Evolutionary conservation across 2,113 vertebrate genomes (phyloP), one percentile per base, ranked within the genome.

Genomic region (Gymnogyps californianus): DNA sequence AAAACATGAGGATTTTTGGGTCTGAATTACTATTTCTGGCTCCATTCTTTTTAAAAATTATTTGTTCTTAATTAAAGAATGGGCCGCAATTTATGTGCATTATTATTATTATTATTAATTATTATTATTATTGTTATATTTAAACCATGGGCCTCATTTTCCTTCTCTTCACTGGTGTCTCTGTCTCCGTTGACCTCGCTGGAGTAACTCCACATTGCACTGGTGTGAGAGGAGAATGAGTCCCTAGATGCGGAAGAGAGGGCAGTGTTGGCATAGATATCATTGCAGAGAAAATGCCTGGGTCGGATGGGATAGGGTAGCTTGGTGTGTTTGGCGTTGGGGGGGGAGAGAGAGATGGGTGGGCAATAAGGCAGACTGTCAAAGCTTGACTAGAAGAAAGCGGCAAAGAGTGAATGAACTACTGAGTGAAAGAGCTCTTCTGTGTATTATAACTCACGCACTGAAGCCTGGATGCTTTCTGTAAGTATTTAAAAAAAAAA

Each of bases 351-450:
- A 90, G 88, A 89, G 40, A 62, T 57, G 76, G 59, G 46, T 71
- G 83, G 81, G 83, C 28, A 69, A 55, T 11, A 18, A 89, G 46
- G 54, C 61, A 77, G 79, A 34, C 18, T 72, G 87, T 61, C 74
- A 34, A 89, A 90, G 71, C 69, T 95, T 86, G 62, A 12, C 42
- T 61, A 54, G 75, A 80, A 55, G 67, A 46, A 78, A 92, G 89
- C 36, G 87, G 95, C 54, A 98, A 97, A 97, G 98, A 98, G 97
- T 96, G 97, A 98, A 97, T 98, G 98, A 99, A 99, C 99, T 99
- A 99, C 99, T 99, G 99, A 99, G 98, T 97, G 98, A 98, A 98
- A 98, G 96, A 97, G 97, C 97, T 98, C 98, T 97, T 98, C 98
- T 98, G 65, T 98, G 98, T 98, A 98, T 97, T 97, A 96, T 97